Conservation (phyloP, 2,113 vertebrate genomes). For the Podilymbus podiceps region DNA sequence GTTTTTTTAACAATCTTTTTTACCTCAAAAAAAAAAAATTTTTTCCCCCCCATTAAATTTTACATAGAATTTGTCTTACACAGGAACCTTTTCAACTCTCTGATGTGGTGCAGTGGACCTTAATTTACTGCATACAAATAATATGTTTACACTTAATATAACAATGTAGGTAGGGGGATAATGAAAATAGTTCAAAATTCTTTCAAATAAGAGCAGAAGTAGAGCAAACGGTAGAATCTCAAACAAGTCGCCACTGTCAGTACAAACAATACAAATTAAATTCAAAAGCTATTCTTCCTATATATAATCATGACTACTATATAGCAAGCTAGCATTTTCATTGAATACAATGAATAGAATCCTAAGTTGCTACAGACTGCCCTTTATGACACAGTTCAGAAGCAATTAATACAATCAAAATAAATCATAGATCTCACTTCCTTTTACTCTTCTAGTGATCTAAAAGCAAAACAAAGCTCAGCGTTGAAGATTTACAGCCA, state of each 20-base stretch:
- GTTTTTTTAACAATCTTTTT: not conserved
- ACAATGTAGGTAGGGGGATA: not conserved
- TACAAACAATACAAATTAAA: not conserved
- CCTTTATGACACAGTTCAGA: not conserved
- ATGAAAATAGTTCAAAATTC: not conserved
- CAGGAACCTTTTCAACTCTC: not conserved
- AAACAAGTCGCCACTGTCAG: not conserved
- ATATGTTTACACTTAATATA: not conserved
- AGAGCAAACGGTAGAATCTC: not conserved
- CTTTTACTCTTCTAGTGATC: not conserved
- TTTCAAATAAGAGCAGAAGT: not conserved
- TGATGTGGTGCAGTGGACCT: not conserved
- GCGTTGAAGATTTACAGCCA: not conserved
- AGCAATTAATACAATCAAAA: not conserved
- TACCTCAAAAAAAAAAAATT: not conserved
- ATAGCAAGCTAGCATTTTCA: not conserved
- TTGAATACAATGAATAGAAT: not conserved
- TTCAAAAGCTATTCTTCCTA: not conserved
- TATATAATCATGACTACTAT: not conserved
- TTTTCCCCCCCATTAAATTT: not conserved
- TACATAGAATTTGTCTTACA: not conserved
- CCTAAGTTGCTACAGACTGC: not conserved
- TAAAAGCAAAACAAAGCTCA: not conserved
- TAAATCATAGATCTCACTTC: not conserved
- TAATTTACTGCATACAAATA: not conserved